Base-by-base conservation (phyloP, 2,888 invertebrate genomes). In the Anodontia alba region DNA sequence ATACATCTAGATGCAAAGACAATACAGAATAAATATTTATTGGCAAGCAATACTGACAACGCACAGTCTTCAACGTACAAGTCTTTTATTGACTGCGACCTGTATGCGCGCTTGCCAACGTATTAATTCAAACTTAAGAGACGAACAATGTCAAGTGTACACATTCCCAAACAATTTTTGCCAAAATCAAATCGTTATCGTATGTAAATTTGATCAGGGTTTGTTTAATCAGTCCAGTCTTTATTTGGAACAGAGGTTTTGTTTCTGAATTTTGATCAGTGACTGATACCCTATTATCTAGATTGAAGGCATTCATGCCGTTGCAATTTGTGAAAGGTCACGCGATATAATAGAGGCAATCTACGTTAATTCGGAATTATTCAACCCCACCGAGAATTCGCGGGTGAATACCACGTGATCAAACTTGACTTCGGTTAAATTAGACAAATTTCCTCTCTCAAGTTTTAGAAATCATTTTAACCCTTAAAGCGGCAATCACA, bases 111-210 rank as follows among this genome's bases (percentile, higher is more conserved):
- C 12, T 49, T 57, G 57, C 57, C 26, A 57, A 10, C 29, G 7
- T 29, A 29, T 57, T 26, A 57, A 26, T 3, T 10, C 49, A 49
- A 20, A 5, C 8, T 26, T 26, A 57, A 26, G 29, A 26, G 17
- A 3, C 7, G 7, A 26, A 23, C 23, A 7, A 26, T 17, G 7
- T 7, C 17, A 26, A 26, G 17, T 26, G 57, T 17, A 57, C 29
- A 29, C 57, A 57, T 57, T 57, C 57, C 57, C 57, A 57, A 57
- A 57, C 57, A 57, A 57, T 26, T 29, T 57, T 26, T 23, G 57
- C 57, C 57, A 57, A 57, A 57, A 57, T 57, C 29, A 57, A 26
- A 7, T 26, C 29, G 57, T 7, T 57, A 57, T 57, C 57, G 29
- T 57, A 57, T 57, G 57, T 57, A 29, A 57, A 57, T 57, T 57